Percentiles rank a stretch among this genome's conserved stretches.
Conservation (phyloP, 1,140 invertebrate genomes). For the Amphibalanus amphitrite region DNA sequence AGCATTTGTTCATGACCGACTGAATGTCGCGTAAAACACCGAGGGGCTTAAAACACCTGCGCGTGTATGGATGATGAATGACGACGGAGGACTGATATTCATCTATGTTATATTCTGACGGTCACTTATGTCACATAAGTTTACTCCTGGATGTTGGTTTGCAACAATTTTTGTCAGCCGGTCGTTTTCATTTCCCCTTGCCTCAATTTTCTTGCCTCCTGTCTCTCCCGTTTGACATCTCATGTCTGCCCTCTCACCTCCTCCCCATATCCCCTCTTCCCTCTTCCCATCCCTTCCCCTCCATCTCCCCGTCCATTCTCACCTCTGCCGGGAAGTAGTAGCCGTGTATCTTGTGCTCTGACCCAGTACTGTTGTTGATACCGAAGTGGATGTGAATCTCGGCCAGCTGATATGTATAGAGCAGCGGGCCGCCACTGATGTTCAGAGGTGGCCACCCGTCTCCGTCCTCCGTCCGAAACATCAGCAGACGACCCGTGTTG, state of each 20-base stretch:
- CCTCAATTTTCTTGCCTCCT: no score
- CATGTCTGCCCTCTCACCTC: background rate
- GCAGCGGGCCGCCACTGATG: conserved; percentile 80
- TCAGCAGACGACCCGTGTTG: conserved; percentile 58
- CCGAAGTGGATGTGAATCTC: conserved; percentile 93
- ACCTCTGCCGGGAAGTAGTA: conserved; percentile 90
- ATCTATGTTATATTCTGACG: no score
- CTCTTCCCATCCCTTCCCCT: no score
- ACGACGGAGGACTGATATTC: no score
- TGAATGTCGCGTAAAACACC: no score
- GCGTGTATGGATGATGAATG: no score
- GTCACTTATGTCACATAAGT: no score
- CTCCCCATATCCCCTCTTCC: background rate
- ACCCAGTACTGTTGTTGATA: conserved; percentile 37
- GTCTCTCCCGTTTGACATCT: background rate
- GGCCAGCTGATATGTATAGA: conserved; percentile 87
- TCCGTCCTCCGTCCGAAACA: conserved; percentile 22
- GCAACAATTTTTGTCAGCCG: no score
- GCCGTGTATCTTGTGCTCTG: conserved; percentile 82
- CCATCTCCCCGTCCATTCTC: conserved; percentile 21
- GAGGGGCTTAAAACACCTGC: no score
- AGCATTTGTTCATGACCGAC: no score
- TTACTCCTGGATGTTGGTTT: no score
- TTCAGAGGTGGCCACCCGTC: conserved; percentile 42
- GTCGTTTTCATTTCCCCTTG: no score